Evolutionary conservation across 23 tunicate genomes (phyloP), one percentile per base, ranked within the genome.

Genomic region (Trididemnum nubilum): DNA sequence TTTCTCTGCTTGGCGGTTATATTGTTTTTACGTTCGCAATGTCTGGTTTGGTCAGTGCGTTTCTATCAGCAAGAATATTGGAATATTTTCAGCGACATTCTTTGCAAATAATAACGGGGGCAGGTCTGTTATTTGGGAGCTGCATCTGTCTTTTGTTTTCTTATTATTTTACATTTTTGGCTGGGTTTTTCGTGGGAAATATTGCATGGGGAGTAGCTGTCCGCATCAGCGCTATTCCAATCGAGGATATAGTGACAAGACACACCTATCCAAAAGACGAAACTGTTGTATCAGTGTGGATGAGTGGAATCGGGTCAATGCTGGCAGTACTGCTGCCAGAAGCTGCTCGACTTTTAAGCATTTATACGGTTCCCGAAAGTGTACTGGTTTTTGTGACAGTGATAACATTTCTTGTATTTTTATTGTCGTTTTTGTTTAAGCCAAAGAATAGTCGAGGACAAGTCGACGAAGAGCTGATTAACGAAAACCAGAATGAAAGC

Each of bases 261-360:
- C 67, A 61, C n/a, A 61, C 67, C 22, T 61, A 61, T 24, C 67
- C 67, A 22, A 61, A 21, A 4, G n/a, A 24, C n/a, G 67, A 61
- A 61, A 4, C 67, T 3, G 3, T 61, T 23, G 67, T 61, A 22
- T 12, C 67, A 12, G 29, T 61, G 29, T 61, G 67, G 67, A 24
- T 61, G 26, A n/a, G 26, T 12, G 67, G 67, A 23, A 12, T 15
- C n/a, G 67, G 67, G 5, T 12, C 67, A 3, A 4, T 61, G 5
- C 22, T 61, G 18, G 5, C n/a, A 4, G 25, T 61, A 4, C 22
- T 61, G 22, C 22, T 61, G 25, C 5, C 67, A 24, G 67, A 21
- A 61, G 5, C n/a, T 21, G 5, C 26, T 12, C 18, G 67, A 61
- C 26, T 26, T 61, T 12, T 61, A 12, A 12, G 5, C 29, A 61